These are phyloP conservation scores for Bombus difficillimus DNA, from an alignment of 1,140 invertebrate genomes.

Conservation along the genomic window DNA sequence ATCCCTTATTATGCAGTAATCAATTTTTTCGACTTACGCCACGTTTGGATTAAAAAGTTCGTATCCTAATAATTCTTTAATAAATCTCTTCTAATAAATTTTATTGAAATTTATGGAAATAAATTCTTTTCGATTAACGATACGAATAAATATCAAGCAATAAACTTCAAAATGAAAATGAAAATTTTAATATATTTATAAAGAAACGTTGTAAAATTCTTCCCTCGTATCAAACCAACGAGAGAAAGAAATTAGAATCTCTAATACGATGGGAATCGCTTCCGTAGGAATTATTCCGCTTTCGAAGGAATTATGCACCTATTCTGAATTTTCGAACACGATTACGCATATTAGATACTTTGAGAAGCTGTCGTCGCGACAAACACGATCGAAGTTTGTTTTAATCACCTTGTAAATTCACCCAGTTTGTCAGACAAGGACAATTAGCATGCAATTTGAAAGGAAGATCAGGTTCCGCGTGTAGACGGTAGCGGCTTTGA, in stretches of 20 bases:
- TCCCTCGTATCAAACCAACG: not conserved
- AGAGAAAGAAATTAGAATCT: no score
- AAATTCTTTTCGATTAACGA: no score
- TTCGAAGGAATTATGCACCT: not conserved
- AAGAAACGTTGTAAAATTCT: not conserved
- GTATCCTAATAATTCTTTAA: no score
- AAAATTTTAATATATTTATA: not conserved
- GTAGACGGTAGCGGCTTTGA: conserved; percentile 19
- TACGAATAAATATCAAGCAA: not conserved
- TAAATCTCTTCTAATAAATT: no score
- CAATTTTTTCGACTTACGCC: no score
- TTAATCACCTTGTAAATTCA: conserved; percentile 39
- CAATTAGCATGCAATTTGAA: conserved; percentile 49
- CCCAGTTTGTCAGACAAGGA: conserved; percentile 19
- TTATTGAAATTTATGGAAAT: no score
- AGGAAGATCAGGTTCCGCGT: conserved; percentile 24
- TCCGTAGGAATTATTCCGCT: no score
- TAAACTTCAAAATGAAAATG: not conserved
- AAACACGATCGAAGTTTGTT: conserved; percentile 1
- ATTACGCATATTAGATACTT: not conserved
- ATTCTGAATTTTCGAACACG: not conserved
- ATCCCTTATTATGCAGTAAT: no score
- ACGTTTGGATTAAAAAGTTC: no score
- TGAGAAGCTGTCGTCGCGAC: not conserved
- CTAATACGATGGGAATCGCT: not conserved